Evolutionary conservation across 2,797 vertebrate species (phyloP).

Genomic region (Masticophis lateralis): DNA sequence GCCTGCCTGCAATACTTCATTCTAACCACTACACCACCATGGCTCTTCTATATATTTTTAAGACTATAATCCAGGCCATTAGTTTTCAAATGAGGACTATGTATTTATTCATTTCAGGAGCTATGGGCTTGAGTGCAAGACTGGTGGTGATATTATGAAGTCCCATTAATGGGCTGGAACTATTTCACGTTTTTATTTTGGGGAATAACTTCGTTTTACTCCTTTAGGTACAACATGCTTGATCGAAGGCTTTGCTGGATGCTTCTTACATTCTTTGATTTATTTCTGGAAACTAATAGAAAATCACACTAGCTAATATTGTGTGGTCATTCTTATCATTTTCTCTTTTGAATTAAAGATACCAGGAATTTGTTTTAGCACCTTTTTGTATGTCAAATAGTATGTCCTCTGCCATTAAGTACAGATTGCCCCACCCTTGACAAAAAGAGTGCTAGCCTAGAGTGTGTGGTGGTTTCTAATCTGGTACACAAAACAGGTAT

Average conservation of each 20-base stretch:
- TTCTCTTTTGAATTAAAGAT: not conserved
- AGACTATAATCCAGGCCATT: not conserved
- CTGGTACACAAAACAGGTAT: not conserved
- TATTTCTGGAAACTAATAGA: not conserved
- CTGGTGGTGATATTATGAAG: not conserved
- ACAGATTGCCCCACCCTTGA: not conserved
- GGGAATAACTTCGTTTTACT: not conserved
- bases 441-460: not conserved
- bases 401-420: not conserved
- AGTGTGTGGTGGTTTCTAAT: not conserved
- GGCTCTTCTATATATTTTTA: not conserved
- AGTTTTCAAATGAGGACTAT: not conserved
- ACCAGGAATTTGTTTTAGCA: not conserved
- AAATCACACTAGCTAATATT: not conserved
- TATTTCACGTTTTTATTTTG: not conserved
- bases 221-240: not conserved
- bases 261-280: not conserved
- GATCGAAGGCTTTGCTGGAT: not conserved
- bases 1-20: too few relatives aligned
- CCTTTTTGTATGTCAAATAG: not conserved
- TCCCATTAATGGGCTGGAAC: not conserved
- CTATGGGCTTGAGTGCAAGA: not conserved
- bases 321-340: not conserved
- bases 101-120: not conserved
- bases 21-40: too few relatives aligned